Base-by-base conservation (phyloP, 2,888 invertebrate genomes). In the Limnephilus auricula region DNA sequence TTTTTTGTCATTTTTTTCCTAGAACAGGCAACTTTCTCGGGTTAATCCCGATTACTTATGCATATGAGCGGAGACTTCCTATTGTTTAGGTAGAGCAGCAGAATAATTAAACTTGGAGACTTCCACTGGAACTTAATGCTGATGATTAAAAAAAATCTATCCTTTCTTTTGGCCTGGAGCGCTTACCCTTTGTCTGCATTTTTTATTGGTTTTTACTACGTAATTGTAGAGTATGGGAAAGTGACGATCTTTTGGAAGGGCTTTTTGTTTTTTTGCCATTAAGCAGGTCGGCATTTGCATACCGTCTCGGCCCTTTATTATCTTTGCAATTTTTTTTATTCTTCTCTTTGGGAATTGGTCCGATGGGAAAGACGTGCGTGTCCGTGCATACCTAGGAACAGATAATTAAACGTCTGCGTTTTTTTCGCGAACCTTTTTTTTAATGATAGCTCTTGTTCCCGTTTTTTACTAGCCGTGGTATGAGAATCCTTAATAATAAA, bases 21-120 rank as follows among this genome's bases (percentile, higher is more conserved):
- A 88, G 89, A 91, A 65, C 89, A 34, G 50, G 86, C 34, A 90
- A 80, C 79, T 92, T 91, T 92, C 89, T n/a, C 78, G 82, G 88
- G 83, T 90, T 92, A 92, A 92, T 92, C 92, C 92, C 91, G 91
- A 92, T 92, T 91, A 92, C 86, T 87, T 89, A 92, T 92, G 92
- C 92, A 92, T 91, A 92, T 91, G 91, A 91, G 90, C 37, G 91
- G 65, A 82, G 90, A 82, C 65, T 32, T 32, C 34, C 18, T 83
- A 90, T 92, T 90, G 89, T 86, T 78, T 88, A 85, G 25, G 88
- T 45, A 40, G 12, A 45, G 45, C 31, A 37, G 88, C 87, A 45
- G 88, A 88, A 90, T 90, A 90, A 88, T 90, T 89, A 80, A 37
- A 30, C 18, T 25, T 5, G 32, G 13, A 65, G 78, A 87, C 5